Conservation (phyloP, 1,140 invertebrate genomes). For the Amyelois transitella region DNA sequence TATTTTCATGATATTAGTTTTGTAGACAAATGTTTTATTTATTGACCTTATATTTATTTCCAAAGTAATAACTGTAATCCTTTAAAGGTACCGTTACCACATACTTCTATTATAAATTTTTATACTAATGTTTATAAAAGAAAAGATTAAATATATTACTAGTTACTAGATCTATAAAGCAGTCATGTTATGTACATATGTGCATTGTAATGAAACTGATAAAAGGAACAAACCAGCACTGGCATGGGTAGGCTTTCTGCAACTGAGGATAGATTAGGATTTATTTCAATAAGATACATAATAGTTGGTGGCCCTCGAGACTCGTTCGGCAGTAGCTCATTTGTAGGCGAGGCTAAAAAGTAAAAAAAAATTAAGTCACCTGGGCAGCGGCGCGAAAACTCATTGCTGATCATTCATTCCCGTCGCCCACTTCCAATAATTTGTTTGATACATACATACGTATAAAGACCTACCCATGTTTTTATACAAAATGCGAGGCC, state of each 20-base stretch:
- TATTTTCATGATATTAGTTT: background rate
- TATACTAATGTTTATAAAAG: too few relatives aligned
- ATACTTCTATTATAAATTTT: too few relatives aligned
- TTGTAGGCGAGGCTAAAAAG: background rate
- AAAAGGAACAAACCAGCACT: background rate
- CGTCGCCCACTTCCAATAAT: too few relatives aligned
- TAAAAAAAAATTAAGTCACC: too few relatives aligned
- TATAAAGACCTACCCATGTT: too few relatives aligned
- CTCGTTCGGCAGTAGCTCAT: background rate
- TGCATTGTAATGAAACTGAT: background rate
- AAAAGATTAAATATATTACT: background rate
- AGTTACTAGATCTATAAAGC: background rate
- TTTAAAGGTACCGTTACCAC: too few relatives aligned
- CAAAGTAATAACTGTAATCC: too few relatives aligned
- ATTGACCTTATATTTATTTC: too few relatives aligned
- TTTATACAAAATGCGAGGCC: too few relatives aligned
- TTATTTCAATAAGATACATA: background rate
- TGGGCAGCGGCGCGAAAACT: too few relatives aligned
- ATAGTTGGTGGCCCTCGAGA: background rate
- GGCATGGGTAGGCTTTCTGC: background rate
- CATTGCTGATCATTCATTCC: too few relatives aligned
- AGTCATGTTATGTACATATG: background rate
- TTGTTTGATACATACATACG: too few relatives aligned
- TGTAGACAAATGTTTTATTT: background rate
- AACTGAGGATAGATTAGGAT: background rate